phyloP scores from a whole-genome alignment of 2,888 invertebrate genomes.

The Beris morrisii region DNA sequence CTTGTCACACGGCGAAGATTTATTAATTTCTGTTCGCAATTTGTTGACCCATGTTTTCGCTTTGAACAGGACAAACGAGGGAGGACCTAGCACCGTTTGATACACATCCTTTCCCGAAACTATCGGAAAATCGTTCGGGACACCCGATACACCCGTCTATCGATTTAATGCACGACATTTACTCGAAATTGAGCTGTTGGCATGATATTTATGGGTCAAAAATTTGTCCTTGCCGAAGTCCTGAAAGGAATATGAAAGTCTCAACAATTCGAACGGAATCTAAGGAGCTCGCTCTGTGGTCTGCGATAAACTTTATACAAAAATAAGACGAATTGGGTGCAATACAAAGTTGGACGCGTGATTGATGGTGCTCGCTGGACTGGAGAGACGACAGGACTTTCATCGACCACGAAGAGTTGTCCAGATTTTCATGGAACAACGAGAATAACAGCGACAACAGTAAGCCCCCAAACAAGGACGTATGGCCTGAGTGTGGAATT shows the following conservation, averaged over 20 bases:
- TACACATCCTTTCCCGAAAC: background rate
- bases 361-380: slow-evolving; percentile 18
- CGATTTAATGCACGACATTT: slow-evolving; percentile 26
- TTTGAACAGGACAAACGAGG: background rate
- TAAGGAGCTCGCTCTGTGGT: too few species aligned
- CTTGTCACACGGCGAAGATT: slow-evolving; percentile 10
- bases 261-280: too few species aligned
- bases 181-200: slow-evolving; percentile 29
- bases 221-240: background rate
- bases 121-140: background rate
- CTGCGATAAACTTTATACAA: too few species aligned
- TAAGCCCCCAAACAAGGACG: background rate
- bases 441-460: background rate
- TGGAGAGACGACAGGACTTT: slow-evolving; percentile 14
- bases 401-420: slow-evolving; percentile 16
- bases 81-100: background rate
- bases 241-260: too few species aligned
- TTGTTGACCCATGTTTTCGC: slow-evolving; percentile 9
- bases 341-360: slow-evolving; percentile 21
- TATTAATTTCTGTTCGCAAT: slow-evolving; percentile 22
- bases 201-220: slow-evolving; percentile 15
- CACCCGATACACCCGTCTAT: background rate
- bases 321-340: slow-evolving; percentile 27
- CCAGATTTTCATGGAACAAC: background rate
- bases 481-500: slow-evolving; percentile 3